Evolutionary conservation across 2,888 invertebrate genomes (phyloP), one percentile per base, ranked within the genome.

Genomic region (Tyria jacobaeae): DNA sequence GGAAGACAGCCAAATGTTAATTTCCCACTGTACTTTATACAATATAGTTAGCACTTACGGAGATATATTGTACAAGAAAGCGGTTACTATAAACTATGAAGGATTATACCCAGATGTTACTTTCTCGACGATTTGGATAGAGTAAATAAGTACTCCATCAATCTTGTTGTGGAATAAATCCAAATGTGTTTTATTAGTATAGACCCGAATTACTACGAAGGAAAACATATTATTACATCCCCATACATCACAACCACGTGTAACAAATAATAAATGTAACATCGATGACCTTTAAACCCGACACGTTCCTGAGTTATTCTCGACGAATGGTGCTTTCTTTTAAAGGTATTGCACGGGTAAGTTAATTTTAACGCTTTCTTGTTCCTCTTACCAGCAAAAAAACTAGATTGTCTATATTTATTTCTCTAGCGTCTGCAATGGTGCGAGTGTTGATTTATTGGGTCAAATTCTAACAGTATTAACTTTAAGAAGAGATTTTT

Each of bases 261-360:
- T 52, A 62, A 63, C 49, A 52, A 64, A 67, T 56, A 60, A 62
- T 59, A 64, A 66, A 64, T 63, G 37, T 53, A 62, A 50, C 59
- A 64, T 60, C 31, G 21, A 39, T 60, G 74, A 83, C 80, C 84
- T 81, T 81, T 82, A 81, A 76, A 84, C 85, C 83, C 75, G 66
- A 73, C 86, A 85, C 86, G 84, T 81, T 78, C 70, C 71, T 62
- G 56, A 66, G 63, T 75, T 79, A 73, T 68, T 67, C 55, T 69
- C 68, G 68, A 77, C 74, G 73, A 78, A 79, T 79, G 68, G 58
- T 64, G 68, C 68, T 71, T 64, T 73, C 68, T 71, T 63, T 73
- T 67, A 51, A 69, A 71, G 73, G 76, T 76, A 71, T 73, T 72
- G 73, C 78, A 76, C 75, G 64, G 68, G 60, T 69, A 71, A 62